phyloP scores from a whole-genome alignment of 2,797 vertebrate species.

The Staurois parvus region DNA sequence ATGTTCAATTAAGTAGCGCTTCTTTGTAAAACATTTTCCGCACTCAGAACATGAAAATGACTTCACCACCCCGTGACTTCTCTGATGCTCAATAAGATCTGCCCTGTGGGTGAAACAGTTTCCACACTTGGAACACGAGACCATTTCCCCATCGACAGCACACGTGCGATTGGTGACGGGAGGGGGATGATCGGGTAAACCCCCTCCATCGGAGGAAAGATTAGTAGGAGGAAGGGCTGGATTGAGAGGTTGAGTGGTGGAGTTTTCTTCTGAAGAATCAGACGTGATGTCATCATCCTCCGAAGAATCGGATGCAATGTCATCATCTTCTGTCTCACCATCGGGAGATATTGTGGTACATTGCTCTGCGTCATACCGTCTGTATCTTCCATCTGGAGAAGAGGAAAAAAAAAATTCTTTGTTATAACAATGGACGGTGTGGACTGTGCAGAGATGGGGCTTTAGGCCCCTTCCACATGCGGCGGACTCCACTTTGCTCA shows the following conservation, averaged over 20 bases:
- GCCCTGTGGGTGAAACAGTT: background rate
- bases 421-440: too few species aligned
- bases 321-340: background rate
- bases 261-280: background rate
- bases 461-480: too few species aligned
- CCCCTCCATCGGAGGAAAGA: too few species aligned
- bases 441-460: background rate
- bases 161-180: too few species aligned
- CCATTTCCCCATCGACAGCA: too few species aligned
- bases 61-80: background rate
- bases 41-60: slow-evolving; percentile 15
- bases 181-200: too few species aligned
- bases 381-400: background rate
- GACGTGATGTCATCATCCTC: too few species aligned
- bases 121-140: background rate
- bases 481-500: too few species aligned
- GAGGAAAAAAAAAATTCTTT: background rate
- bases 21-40: slow-evolving; percentile 24
- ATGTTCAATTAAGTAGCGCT: slow-evolving; percentile 6
- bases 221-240: too few species aligned
- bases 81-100: background rate
- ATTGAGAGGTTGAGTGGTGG: background rate
- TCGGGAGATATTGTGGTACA: too few species aligned
- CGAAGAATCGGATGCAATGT: background rate
- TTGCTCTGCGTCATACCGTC: background rate